Conservation (phyloP, 2,797 vertebrate species). For the Pelobates cultripes region DNA sequence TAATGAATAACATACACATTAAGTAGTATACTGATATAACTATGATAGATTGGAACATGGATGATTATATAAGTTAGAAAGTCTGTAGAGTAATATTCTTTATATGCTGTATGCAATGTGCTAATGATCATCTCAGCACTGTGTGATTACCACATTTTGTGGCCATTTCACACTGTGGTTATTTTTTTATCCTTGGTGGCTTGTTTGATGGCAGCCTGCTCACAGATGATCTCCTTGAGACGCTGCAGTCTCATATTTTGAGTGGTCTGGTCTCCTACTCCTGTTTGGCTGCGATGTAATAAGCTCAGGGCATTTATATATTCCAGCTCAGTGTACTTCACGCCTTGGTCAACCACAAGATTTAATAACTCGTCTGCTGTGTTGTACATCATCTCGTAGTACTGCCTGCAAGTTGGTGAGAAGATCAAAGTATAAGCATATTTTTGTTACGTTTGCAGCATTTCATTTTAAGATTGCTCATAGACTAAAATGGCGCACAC, state of each 20-base stretch:
- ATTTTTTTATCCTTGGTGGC: conserved; percentile 99
- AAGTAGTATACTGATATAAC: background rate
- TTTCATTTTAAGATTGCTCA: too few relatives aligned
- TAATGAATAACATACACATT: background rate
- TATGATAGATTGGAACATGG: background rate
- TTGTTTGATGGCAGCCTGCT: conserved; percentile 97
- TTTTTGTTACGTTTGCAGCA: too few relatives aligned
- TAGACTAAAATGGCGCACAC: too few relatives aligned
- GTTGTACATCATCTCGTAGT: conserved; percentile 99
- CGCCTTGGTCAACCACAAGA: conserved; percentile 96
- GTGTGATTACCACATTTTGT: background rate
- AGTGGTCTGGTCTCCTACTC: conserved; percentile 91
- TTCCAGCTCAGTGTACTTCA: conserved; percentile 94
- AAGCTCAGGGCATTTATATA: conserved; percentile 95
- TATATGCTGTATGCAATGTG: background rate
- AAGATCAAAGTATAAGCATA: background rate
- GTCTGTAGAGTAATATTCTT: background rate
- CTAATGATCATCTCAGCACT: background rate
- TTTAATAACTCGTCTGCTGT: conserved; percentile 92
- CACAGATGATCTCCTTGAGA: conserved; percentile 97
- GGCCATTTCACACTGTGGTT: conserved; percentile 82
- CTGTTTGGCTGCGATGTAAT: conserved; percentile 95
- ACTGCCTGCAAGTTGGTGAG: conserved; percentile 79
- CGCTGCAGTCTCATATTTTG: conserved; percentile 93
- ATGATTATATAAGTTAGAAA: background rate